Percentiles rank a stretch among this genome's conserved stretches.
These are phyloP conservation scores for Palythoa grandiflora DNA, from an alignment of 92 coral and sea anemone genomes.

Conservation along the genomic window DNA sequence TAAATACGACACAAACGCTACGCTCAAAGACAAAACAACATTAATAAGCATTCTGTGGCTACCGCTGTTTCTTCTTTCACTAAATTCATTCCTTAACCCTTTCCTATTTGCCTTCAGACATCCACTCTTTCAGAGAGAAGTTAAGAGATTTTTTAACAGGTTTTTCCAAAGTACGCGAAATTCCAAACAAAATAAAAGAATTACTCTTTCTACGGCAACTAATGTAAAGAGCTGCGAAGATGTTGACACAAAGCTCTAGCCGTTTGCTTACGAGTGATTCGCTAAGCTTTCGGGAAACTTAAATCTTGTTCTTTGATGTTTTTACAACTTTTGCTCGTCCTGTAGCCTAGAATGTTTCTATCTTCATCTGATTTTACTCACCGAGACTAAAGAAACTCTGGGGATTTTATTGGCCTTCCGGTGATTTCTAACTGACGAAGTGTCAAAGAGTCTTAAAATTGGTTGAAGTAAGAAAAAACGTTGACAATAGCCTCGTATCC, in stretches of 20 bases:
- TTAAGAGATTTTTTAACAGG: neutral
- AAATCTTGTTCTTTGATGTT: too few relatives aligned
- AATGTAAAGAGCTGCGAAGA: neutral
- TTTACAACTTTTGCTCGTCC: too few relatives aligned
- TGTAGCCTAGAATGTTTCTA: too few relatives aligned
- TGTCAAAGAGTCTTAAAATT: too few relatives aligned
- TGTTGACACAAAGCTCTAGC: neutral
- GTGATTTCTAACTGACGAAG: too few relatives aligned
- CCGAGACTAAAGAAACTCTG: too few relatives aligned
- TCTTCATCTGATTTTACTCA: too few relatives aligned
- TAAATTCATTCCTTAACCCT: constrained; percentile 32
- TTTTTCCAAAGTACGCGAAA: neutral
- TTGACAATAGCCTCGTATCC: too few relatives aligned
- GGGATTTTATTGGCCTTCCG: too few relatives aligned
- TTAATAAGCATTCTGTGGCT: constrained; percentile 24
- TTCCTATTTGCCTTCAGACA: constrained; percentile 24
- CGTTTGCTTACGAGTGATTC: neutral
- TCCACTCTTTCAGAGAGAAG: constrained; percentile 11
- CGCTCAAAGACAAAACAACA: neutral
- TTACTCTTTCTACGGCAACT: neutral
- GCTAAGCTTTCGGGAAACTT: too few relatives aligned
- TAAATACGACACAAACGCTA: neutral
- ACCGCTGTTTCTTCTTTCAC: constrained; percentile 21
- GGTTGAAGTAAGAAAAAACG: too few relatives aligned
- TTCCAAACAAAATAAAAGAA: neutral